A percentile compares a stretch with the other conserved stretches of the same genome.
phyloP scores from a whole-genome alignment of 2,797 vertebrate genomes.

The Notolepis coatsorum region DNA sequence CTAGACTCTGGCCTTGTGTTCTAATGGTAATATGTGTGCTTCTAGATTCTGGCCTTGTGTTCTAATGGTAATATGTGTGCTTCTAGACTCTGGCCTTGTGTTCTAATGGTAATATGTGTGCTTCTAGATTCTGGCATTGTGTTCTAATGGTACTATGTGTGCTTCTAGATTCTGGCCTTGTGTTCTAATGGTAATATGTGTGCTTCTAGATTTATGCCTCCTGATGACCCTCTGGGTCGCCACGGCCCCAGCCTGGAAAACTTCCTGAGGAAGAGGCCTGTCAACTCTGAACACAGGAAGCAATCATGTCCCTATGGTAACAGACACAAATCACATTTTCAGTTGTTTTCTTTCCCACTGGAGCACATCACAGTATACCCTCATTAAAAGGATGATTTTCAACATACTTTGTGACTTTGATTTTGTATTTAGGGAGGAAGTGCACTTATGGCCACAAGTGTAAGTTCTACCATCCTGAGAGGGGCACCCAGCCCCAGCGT shows the following conservation, averaged over 20 bases:
- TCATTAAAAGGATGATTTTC: neutral
- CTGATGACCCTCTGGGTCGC: conserved; percentile 96
- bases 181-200: too few species aligned
- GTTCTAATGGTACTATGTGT: neutral
- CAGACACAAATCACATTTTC: too few species aligned
- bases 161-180: too few species aligned
- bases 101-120: too few species aligned
- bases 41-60: too few species aligned
- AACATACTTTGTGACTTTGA: too few species aligned
- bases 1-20: too few species aligned
- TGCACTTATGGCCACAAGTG: conserved; percentile 99
- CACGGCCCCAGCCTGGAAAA: conserved; percentile 98
- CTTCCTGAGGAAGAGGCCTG: conserved; percentile 93
- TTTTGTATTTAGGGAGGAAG: conserved; percentile 88
- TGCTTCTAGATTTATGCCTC: conserved; percentile 93
- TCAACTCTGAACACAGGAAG: conserved; percentile 93
- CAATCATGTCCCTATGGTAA: conserved; percentile 98
- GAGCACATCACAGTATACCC: too few species aligned
- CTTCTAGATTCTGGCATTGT: too few species aligned
- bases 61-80: too few species aligned
- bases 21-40: too few species aligned
- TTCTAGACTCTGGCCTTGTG: too few species aligned
- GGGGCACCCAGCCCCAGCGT: conserved; percentile 93
- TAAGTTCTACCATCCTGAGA: conserved; percentile 97
- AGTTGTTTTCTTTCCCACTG: neutral